These are phyloP conservation scores for Schizotus pectinicornis DNA, from an alignment of 2,888 invertebrate species.

Conservation along the genomic window DNA sequence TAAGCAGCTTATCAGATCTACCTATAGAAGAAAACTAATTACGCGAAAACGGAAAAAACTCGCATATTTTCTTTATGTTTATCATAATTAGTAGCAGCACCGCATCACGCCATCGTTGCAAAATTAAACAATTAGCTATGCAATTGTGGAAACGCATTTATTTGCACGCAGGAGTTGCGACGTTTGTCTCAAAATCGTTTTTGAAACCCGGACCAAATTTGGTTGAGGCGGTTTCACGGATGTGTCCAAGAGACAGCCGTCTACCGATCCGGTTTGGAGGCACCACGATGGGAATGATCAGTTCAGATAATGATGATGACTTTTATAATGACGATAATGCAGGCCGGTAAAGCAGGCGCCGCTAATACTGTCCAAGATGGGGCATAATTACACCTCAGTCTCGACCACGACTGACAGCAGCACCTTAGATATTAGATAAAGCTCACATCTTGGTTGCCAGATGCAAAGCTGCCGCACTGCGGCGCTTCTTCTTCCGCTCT, in stretches of 20 bases:
- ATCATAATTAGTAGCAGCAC: no score
- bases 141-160: no score
- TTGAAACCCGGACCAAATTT: not conserved
- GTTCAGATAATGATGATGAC: slow-evolving; percentile 58
- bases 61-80: no score
- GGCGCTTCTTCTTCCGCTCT: no score
- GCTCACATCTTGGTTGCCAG: slow-evolving; percentile 29
- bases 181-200: not conserved
- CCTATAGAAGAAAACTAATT: slow-evolving; percentile 4
- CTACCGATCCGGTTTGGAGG: slow-evolving; percentile 21
- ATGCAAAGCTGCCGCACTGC: slow-evolving; percentile 1
- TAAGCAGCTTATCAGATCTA: slow-evolving; percentile 1
- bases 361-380: slow-evolving; percentile 54
- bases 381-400: slow-evolving; percentile 55
- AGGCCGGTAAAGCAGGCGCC: slow-evolving; percentile 56
- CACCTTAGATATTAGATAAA: slow-evolving; percentile 50
- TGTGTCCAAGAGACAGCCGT: slow-evolving; percentile 28
- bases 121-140: not conserved
- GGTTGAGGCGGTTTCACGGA: no score
- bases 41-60: not conserved
- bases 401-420: slow-evolving; percentile 48
- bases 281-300: slow-evolving; percentile 50
- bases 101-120: slow-evolving; percentile 1
- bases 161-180: no score
- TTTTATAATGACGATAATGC: slow-evolving; percentile 58